phyloP scores from a whole-genome alignment of 2,888 invertebrate genomes.

The Sinodicranocentrus sp. region DNA sequence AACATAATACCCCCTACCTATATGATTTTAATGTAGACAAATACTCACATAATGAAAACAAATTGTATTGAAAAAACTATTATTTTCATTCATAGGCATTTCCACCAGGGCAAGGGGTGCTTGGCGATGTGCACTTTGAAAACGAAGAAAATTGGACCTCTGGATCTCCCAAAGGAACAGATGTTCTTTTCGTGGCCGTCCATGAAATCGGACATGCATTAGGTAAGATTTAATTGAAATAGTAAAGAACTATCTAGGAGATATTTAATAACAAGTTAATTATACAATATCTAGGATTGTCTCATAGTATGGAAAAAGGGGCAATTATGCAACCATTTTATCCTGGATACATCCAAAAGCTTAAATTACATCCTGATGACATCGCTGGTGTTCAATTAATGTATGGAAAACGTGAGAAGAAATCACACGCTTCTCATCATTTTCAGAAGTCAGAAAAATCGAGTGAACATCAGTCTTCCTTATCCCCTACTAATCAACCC shows the following conservation, averaged over 20 bases:
- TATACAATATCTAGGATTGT: too few relatives aligned
- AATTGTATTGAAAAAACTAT: background rate
- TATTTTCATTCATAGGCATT: conserved; percentile 69
- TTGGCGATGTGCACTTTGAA: conserved; percentile 80
- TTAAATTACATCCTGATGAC: conserved; percentile 73
- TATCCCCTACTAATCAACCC: conserved; percentile 5
- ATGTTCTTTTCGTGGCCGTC: conserved; percentile 80
- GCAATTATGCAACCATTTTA: conserved; percentile 74
- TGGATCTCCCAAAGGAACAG: conserved; percentile 77
- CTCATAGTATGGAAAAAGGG: conserved; percentile 67
- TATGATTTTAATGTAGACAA: too few relatives aligned
- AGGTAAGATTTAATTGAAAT: conserved; percentile 77
- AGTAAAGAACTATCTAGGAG: too few relatives aligned
- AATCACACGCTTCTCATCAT: too few relatives aligned
- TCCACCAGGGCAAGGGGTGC: conserved; percentile 77
- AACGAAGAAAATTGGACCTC: conserved; percentile 77
- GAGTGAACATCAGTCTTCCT: background rate
- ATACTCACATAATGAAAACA: background rate
- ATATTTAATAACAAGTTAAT: too few relatives aligned
- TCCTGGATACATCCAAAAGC: conserved; percentile 67
- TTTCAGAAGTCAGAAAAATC: background rate
- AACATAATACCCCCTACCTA: too few relatives aligned
- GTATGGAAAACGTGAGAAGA: conserved; percentile 67
- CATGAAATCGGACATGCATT: conserved; percentile 80
- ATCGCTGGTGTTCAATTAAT: conserved; percentile 65